Evolutionary conservation across 1,140 invertebrate genomes (phyloP), one percentile per base, ranked within the genome.

Genomic region (Aphelinus certus): DNA sequence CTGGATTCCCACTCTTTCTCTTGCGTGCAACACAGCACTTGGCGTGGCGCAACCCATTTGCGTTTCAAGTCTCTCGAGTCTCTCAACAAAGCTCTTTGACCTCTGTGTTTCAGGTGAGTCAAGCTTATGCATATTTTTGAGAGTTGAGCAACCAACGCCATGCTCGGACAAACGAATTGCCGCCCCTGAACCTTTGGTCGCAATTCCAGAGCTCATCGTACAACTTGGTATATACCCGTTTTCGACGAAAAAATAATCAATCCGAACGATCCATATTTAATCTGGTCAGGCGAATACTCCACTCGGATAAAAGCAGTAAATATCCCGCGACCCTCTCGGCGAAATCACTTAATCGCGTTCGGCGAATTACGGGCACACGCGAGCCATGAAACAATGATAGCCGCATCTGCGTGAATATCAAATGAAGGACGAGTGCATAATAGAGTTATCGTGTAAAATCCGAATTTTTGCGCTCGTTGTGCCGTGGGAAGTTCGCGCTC

Each of bases 81-180:
- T 55, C 56, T 60, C 73, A 81, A 70, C 63, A 75, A 78, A 76
- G n/a, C n/a, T 64, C 61, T 77, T 78, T 76, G 47, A 63, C 75
- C 73, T 48, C 42, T 72, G 51, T 77, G 78, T 81, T 81, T 60
- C 77, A 77, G 75, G 77, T 79, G 66, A 80, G 76, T 69, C 42
- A 56, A 74, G 60, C 73, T 79, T 56, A 43, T 45, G 57, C n/a
- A 75, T 77, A 62, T 74, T 78, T 77, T 77, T 46, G 4, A 57
- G 47, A 26, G 26, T 26, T 26, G 26, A 26, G 26, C 26, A 26
- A 26, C 26, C 26, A 26, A 26, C 26, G 26, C 26, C 26, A 26
- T 26, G 10, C 42, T 47, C 4, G 26, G 3, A 4, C 55, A 60
- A 48, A 58, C 67, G 57, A 69, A 69, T 49, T 7, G 45, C 47